Conservation (phyloP, 2,113 vertebrate genomes). For the Sapajus apella region DNA sequence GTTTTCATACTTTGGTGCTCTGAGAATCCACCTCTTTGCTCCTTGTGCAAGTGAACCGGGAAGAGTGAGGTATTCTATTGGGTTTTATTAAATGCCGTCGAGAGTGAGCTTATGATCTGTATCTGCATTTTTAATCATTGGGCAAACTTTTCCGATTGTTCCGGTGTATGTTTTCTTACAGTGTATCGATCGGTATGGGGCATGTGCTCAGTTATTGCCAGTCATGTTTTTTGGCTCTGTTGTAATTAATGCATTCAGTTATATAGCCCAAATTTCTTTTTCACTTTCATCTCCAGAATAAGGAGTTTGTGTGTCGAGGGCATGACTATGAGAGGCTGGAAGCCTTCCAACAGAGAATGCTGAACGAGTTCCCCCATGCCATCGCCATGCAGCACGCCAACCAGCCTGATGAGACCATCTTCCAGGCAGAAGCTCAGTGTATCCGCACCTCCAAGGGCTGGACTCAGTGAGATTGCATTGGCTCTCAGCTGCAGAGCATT, state of each 20-base stretch:
- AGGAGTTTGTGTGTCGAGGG: slow-evolving; percentile 99
- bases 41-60: neutral
- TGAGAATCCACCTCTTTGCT: neutral
- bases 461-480: accelerated
- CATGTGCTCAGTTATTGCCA: neutral
- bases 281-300: slow-evolving; percentile 88
- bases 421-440: slow-evolving; percentile 99
- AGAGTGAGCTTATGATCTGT: neutral
- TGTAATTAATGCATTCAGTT: neutral
- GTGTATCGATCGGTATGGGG: neutral
- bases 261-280: neutral
- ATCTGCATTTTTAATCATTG: neutral
- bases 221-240: neutral
- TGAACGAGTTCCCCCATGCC: slow-evolving; percentile 98
- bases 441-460: slow-evolving; percentile 84
- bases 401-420: slow-evolving; percentile 98
- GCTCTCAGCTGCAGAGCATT: neutral
- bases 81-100: neutral
- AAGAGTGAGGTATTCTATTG: neutral
- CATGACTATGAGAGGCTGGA: slow-evolving; percentile 99
- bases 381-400: slow-evolving; percentile 99
- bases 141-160: neutral
- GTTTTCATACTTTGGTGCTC: neutral
- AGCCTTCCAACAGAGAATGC: slow-evolving; percentile 99
- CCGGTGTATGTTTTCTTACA: neutral